These are phyloP conservation scores for Argyrosomus japonicus DNA, from an alignment of 2,113 vertebrate species.

Conservation along the genomic window DNA sequence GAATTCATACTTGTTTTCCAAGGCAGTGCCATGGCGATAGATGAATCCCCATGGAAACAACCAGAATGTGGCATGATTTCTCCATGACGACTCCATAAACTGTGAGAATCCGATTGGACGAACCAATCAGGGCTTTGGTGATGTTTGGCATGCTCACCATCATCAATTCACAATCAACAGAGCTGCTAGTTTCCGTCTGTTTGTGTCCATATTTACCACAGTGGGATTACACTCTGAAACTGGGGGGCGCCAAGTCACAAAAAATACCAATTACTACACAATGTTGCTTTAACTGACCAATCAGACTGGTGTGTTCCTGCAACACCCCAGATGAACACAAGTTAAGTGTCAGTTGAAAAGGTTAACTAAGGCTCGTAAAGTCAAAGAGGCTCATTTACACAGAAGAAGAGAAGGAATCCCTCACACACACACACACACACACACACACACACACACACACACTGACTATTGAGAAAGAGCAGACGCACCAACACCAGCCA, in stretches of 20 bases:
- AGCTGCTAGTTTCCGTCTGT: neutral
- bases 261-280: too few species aligned
- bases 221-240: too few species aligned
- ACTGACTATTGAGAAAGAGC: constrained; percentile 69
- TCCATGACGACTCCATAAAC: constrained; percentile 47
- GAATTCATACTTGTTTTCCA: constrained; percentile 51
- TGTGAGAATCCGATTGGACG: neutral
- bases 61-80: constrained; percentile 49
- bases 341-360: constrained; percentile 45
- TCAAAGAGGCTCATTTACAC: constrained; percentile 57
- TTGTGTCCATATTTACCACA: too few species aligned
- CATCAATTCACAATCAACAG: neutral
- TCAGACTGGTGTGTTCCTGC: neutral
- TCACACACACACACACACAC: neutral
- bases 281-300: constrained; percentile 4
- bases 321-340: constrained; percentile 18
- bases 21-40: constrained; percentile 24
- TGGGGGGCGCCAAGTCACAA: too few species aligned
- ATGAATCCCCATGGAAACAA: constrained; percentile 57
- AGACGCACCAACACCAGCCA: constrained; percentile 70
- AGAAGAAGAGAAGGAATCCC: constrained; percentile 33
- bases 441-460: constrained; percentile 30
- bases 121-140: constrained; percentile 14
- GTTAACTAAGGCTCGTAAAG: constrained; percentile 45
- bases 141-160: neutral